Conservation (phyloP, 2,113 vertebrate genomes). For the Carlito syrichta region DNA sequence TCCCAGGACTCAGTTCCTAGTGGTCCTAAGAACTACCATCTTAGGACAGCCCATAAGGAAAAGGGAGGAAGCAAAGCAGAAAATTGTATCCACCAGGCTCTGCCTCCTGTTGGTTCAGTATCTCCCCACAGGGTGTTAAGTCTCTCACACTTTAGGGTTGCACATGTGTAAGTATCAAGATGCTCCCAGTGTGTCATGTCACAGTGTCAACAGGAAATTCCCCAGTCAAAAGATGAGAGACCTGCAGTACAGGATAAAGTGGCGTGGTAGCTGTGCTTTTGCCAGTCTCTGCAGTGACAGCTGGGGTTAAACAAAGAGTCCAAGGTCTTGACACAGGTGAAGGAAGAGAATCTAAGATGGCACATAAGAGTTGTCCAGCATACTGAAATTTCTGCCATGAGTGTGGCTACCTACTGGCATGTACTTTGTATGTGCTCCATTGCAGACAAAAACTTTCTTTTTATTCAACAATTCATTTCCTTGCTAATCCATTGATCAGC, state of each 20-base stretch:
- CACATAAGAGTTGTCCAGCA: accelerated
- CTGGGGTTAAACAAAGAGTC: background rate
- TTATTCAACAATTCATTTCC: background rate
- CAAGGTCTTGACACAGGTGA: background rate
- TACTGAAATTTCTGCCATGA: accelerated
- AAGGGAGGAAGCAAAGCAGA: background rate
- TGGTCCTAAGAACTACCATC: background rate
- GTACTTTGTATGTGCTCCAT: background rate
- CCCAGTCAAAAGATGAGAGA: background rate
- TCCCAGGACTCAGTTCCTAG: background rate
- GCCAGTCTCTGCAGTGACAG: background rate
- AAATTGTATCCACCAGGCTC: background rate
- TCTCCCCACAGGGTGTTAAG: accelerated
- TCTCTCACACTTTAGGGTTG: too few relatives aligned
- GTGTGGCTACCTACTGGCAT: accelerated
- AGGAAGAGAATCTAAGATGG: too few relatives aligned
- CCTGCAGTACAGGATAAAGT: accelerated
- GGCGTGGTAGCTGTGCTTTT: background rate
- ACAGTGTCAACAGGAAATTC: background rate
- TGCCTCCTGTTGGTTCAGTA: background rate
- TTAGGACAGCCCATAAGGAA: background rate
- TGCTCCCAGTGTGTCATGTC: background rate
- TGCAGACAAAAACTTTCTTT: background rate
- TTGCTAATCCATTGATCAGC: background rate
- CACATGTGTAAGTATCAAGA: background rate